These are phyloP conservation scores for Yponomeuta evonymella DNA, from an alignment of 2,888 invertebrate species.

Conservation along the genomic window DNA sequence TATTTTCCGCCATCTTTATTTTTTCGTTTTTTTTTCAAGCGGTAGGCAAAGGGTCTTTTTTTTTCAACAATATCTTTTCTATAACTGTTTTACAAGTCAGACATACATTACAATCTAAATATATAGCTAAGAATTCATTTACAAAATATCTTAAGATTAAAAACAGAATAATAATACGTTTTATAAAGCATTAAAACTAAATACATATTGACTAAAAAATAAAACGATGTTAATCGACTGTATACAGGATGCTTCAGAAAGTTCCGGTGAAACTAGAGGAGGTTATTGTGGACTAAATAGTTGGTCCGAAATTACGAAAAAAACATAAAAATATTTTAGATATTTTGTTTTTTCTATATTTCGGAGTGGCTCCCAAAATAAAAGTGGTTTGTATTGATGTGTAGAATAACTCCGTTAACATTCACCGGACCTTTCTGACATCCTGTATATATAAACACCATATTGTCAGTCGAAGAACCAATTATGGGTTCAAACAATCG, in stretches of 20 bases:
- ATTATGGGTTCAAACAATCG: neutral
- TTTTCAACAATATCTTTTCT: constrained; percentile 25
- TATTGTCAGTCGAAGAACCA: too few relatives aligned
- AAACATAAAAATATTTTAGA: neutral
- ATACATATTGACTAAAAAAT: neutral
- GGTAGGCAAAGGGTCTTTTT: constrained; percentile 19
- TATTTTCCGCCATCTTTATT: constrained; percentile 45
- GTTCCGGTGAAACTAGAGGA: too few relatives aligned
- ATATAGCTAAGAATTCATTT: constrained; percentile 15
- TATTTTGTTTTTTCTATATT: too few relatives aligned
- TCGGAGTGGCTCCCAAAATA: too few relatives aligned
- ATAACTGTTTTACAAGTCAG: constrained; percentile 21
- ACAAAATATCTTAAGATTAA: constrained; percentile 22
- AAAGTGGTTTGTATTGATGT: too few relatives aligned
- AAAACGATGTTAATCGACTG: neutral
- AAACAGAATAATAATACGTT: constrained; percentile 19
- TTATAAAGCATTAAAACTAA: neutral
- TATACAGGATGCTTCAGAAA: neutral
- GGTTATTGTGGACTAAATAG: too few relatives aligned
- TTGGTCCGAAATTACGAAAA: neutral
- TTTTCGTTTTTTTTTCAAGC: constrained; percentile 32
- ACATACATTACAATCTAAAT: constrained; percentile 14
- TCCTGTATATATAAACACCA: too few relatives aligned
- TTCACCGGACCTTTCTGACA: too few relatives aligned
- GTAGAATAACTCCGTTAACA: too few relatives aligned